A percentile compares a stretch with the other conserved stretches of the same genome.
phyloP scores from a whole-genome alignment of 2,113 vertebrate species.

The Pomatostomus ruficeps region DNA sequence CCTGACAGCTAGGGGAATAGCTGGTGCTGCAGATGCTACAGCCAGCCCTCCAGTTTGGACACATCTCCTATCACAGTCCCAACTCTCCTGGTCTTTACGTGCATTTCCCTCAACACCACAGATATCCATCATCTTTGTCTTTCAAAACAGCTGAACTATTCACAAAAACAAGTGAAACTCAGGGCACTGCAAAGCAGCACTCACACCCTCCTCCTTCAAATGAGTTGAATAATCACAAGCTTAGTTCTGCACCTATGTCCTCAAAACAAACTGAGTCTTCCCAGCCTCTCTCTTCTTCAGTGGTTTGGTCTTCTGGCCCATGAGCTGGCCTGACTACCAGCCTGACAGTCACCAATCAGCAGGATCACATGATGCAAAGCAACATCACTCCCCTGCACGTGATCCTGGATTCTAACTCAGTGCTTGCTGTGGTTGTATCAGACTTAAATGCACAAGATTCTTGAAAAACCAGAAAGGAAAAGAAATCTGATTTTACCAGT shows the following conservation, averaged over 20 bases:
- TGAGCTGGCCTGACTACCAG: not conserved
- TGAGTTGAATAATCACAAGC: not conserved
- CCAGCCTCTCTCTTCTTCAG: not conserved
- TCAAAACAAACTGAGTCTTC: not conserved
- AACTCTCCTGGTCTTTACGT: not conserved
- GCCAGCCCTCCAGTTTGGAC: not conserved
- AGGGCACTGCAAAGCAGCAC: not conserved
- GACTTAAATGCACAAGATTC: not conserved
- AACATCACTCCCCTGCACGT: fast-evolving
- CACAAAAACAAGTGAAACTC: not conserved
- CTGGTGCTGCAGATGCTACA: not conserved
- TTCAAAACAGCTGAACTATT: not conserved
- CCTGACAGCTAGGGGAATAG: not conserved
- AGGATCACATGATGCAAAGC: fast-evolving
- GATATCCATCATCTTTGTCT: not conserved
- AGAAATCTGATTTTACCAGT: not conserved
- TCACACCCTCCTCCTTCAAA: not conserved
- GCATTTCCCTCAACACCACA: not conserved
- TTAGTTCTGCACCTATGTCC: not conserved
- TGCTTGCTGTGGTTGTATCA: not conserved
- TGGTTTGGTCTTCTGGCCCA: not conserved
- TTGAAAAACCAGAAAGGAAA: not conserved
- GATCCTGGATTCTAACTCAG: not conserved
- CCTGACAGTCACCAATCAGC: not conserved
- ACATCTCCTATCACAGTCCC: not conserved